phyloP scores from a whole-genome alignment of 2,797 vertebrate species.

The Phaenicophaeus curvirostris region DNA sequence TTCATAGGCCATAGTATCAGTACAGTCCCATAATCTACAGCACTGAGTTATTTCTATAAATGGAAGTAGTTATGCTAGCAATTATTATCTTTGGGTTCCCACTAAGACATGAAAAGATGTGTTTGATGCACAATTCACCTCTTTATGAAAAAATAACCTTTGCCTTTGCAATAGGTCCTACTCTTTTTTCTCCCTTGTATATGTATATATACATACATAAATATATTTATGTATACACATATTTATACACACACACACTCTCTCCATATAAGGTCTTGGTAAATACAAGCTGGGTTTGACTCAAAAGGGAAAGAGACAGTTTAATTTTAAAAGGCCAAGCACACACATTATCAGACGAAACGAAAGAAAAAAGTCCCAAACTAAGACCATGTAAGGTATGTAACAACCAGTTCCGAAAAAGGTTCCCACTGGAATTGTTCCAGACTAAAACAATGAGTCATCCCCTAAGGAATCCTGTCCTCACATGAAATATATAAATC shows the following conservation, averaged over 20 bases:
- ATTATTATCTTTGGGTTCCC: conserved; percentile 29
- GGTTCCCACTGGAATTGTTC: conserved; percentile 79
- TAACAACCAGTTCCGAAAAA: conserved; percentile 69
- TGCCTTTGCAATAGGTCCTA: background rate
- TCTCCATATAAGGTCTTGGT: conserved; percentile 54
- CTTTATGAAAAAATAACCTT: background rate
- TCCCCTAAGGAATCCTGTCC: conserved; percentile 77
- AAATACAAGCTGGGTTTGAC: conserved; percentile 59
- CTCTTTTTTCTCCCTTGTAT: background rate
- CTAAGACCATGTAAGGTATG: conserved; percentile 79
- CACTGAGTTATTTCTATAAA: conserved; percentile 38
- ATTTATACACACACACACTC: background rate
- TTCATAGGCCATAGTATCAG: background rate
- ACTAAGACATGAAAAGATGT: conserved; percentile 1
- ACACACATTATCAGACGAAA: conserved; percentile 54
- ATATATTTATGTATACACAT: background rate
- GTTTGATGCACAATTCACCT: background rate
- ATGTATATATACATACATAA: background rate
- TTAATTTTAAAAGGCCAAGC: conserved; percentile 64
- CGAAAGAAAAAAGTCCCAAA: conserved; percentile 4
- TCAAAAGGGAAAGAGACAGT: conserved; percentile 64
- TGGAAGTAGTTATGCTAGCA: conserved; percentile 5
- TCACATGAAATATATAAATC: conserved; percentile 79
- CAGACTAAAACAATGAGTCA: conserved; percentile 76
- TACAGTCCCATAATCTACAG: background rate